Percentiles rank a stretch among this genome's conserved stretches.
Evolutionary conservation across 2,888 invertebrate genomes (phyloP).

Genomic region (Epirrita christyi): DNA sequence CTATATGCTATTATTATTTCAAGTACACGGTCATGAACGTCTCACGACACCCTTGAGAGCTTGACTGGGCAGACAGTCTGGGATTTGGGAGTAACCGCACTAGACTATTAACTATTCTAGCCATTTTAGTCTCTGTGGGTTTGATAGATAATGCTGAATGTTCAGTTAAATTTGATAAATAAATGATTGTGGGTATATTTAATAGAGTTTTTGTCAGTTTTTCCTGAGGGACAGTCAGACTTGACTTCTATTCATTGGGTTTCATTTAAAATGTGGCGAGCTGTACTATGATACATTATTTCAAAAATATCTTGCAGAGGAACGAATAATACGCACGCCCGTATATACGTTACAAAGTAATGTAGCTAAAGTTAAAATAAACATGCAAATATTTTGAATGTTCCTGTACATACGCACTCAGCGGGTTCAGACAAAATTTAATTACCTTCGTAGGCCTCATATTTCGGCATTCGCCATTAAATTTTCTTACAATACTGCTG

Average conservation of each 20-base stretch:
- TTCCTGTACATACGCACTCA: conserved; percentile 39
- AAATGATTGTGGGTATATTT: too few relatives aligned
- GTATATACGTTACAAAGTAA: too few relatives aligned
- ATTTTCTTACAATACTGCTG: conserved; percentile 46
- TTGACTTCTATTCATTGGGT: too few relatives aligned
- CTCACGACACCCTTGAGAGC: conserved; percentile 9
- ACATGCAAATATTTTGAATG: conserved; percentile 40
- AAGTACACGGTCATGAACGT: conserved; percentile 17
- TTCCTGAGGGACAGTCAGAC: too few relatives aligned
- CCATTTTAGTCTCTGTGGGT: conserved; percentile 3
- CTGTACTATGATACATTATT: background rate
- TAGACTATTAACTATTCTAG: conserved; percentile 13
- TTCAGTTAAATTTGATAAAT: background rate
- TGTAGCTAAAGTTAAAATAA: conserved; percentile 28
- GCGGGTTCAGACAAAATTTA: conserved; percentile 51
- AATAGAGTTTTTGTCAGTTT: too few relatives aligned
- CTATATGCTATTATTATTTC: conserved; percentile 26
- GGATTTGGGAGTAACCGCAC: background rate
- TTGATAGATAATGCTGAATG: conserved; percentile 8
- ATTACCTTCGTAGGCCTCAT: conserved; percentile 49
- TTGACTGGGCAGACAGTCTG: conserved; percentile 4
- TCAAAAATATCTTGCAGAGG: conserved; percentile 11
- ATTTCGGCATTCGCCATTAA: conserved; percentile 46
- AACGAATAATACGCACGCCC: conserved; percentile 15
- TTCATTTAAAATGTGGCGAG: background rate